phyloP scores from a whole-genome alignment of 1,140 invertebrate species.

The Bombus pyrosoma region DNA sequence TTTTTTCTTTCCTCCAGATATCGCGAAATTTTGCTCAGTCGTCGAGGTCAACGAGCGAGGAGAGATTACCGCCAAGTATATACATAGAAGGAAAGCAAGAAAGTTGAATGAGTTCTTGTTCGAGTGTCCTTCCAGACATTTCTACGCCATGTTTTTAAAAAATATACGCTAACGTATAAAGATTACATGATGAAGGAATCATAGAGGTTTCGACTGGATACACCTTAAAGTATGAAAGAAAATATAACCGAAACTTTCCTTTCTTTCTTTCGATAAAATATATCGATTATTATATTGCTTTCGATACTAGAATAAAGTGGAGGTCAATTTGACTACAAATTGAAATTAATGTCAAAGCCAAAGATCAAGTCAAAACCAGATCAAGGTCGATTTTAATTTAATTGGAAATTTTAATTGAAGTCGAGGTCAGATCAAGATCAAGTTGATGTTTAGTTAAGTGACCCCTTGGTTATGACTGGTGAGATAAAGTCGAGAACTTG shows the following conservation, averaged over 20 bases:
- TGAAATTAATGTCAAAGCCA: background rate
- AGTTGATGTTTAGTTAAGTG: background rate
- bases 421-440: background rate
- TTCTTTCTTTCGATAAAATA: background rate
- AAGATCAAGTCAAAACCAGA: background rate
- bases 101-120: background rate
- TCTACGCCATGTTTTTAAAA: background rate
- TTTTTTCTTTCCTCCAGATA: background rate
- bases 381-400: background rate
- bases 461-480: no score
- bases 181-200: background rate
- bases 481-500: no score
- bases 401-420: background rate
- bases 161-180: background rate
- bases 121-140: background rate
- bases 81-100: background rate
- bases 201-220: background rate
- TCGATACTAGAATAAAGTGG: background rate
- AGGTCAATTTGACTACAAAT: background rate
- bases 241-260: no score
- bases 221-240: background rate
- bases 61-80: background rate
- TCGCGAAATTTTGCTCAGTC: background rate
- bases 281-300: background rate
- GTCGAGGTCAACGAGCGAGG: background rate